Evolutionary conservation across 1,140 invertebrate species (phyloP).

Genomic region (Drosophila novamexicana): DNA sequence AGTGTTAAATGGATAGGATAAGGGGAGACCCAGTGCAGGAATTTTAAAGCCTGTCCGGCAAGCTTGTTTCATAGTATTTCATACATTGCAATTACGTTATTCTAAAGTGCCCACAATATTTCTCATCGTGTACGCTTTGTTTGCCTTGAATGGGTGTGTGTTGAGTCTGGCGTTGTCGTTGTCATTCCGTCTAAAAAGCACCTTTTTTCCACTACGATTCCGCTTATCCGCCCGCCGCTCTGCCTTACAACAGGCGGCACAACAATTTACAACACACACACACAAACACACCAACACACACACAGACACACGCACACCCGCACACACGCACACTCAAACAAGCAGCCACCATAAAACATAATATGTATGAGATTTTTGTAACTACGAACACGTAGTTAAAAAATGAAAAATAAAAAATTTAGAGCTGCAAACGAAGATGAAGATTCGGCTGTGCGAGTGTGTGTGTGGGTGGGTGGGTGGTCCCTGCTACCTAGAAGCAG

Average conservation of each 20-base stretch:
- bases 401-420: conserved; percentile 64
- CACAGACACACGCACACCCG: conserved; percentile 23
- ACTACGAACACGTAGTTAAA: conserved; percentile 84
- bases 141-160: conserved; percentile 18
- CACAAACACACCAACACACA: conserved; percentile 28
- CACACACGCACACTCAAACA: conserved; percentile 29
- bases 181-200: conserved; percentile 60
- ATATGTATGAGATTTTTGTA: conserved; percentile 84
- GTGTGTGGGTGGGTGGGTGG: not conserved
- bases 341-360: conserved; percentile 72
- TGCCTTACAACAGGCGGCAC: conserved; percentile 34
- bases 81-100: no score
- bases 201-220: conserved; percentile 68
- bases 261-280: conserved; percentile 28
- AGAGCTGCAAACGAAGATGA: conserved; percentile 59
- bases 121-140: conserved; percentile 25
- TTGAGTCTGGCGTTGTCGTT: conserved; percentile 33
- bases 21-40: no score
- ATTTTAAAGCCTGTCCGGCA: no score
- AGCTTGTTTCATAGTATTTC: no score
- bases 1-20: no score
- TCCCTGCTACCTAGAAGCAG: conserved; percentile 48
- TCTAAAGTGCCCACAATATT: not conserved
- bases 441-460: conserved; percentile 25
- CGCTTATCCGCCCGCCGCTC: conserved; percentile 56